Base-by-base conservation (phyloP, 1,140 invertebrate species). In the Paraescarpia echinospica region DNA sequence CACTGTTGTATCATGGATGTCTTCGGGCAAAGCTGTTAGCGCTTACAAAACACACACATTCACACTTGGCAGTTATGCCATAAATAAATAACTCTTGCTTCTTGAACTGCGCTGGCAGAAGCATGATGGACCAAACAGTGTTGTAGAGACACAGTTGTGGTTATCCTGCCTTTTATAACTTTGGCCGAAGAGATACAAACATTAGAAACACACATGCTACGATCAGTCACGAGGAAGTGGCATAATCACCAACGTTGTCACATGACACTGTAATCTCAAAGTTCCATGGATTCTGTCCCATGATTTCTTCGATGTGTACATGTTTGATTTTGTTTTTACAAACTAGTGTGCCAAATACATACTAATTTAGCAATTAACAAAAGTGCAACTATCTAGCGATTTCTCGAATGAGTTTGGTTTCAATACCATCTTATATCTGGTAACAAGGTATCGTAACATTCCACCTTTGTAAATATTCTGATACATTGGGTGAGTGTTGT, bases 51-150 rank as follows among this genome's bases (percentile, higher is more conserved):
- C 59, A 77, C 59, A 77, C 27, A 77, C 59, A 77, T 31, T 8
- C 59, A 77, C 59, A 77, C 59, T 27, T 77, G 59, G 59, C 2
- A 77, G 59, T 77, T 77, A 77, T 77, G 4, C 27, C 2, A 18
- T 77, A 77, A 77, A 77, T 77, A 77, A 77, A 77, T 77, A 77
- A 77, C 59, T 77, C 59, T 77, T 77, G 59, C 59, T 77, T 77
- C 59, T 77, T 2, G 59, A 27, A 77, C 59, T 77, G 59, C 27
- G 22, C 22, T 77, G 48, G 18, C 48, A 51, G 48, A 51, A 51
- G 48, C 48, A 51, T 51, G 48, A 18, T 51, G 59, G 22, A 77
- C 59, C 0, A 41, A 41, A 41, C 41, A 12, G 12, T 41, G 41
- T 51, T 18, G 59, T 77, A 27, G 22, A 77, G 2, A 22, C 18